Evolutionary conservation across 2,113 vertebrate genomes (phyloP).

Genomic region (Rhegmatorhina hoffmannsi): DNA sequence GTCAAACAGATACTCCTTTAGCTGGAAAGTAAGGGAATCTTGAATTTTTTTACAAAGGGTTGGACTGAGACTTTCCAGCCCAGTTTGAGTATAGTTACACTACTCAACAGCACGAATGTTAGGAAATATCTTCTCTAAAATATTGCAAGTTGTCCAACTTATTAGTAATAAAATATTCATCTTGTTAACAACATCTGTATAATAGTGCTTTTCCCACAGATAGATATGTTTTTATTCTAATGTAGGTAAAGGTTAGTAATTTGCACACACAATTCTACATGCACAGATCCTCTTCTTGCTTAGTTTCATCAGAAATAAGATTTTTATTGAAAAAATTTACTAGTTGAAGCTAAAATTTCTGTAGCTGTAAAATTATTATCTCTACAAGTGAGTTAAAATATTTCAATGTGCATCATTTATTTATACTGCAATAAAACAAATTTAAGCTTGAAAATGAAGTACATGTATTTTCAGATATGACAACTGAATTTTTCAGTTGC

Average conservation of each 20-base stretch:
- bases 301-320: background rate
- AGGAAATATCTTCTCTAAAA: background rate
- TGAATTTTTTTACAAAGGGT: background rate
- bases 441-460: slow-evolving; percentile 7
- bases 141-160: background rate
- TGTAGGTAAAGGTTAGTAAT: background rate
- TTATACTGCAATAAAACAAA: background rate
- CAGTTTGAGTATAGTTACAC: background rate
- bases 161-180: background rate
- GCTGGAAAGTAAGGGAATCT: background rate
- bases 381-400: background rate
- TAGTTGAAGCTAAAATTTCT: background rate
- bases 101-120: background rate
- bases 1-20: background rate
- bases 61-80: background rate
- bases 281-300: background rate
- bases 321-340: background rate
- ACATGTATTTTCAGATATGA: slow-evolving; percentile 18
- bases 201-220: background rate
- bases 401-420: background rate
- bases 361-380: background rate
- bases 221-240: background rate
- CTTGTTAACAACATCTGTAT: background rate
- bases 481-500: slow-evolving; percentile 33
- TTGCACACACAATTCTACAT: background rate